These are phyloP conservation scores for Oscheius onirici DNA, from an alignment of 2,888 invertebrate genomes.

Conservation along the genomic window DNA sequence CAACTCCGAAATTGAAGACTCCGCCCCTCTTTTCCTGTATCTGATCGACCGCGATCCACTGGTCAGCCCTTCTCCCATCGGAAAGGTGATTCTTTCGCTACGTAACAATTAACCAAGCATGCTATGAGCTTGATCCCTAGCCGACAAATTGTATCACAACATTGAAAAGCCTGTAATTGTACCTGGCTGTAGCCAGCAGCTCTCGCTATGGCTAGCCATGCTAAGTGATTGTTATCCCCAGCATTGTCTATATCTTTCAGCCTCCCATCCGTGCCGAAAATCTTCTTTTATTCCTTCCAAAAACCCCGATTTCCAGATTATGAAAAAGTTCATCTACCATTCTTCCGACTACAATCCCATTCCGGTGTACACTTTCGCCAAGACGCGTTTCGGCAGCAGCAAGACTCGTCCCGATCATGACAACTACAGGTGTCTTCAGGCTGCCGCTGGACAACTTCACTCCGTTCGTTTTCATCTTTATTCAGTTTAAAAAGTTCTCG, in stretches of 20 bases:
- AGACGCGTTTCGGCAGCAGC: conserved; percentile 49
- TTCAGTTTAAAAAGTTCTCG: too few relatives aligned
- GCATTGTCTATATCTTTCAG: too few relatives aligned
- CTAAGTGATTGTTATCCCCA: too few relatives aligned
- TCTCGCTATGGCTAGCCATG: too few relatives aligned
- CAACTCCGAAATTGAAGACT: neutral
- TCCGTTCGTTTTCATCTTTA: too few relatives aligned
- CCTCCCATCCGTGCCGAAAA: too few relatives aligned
- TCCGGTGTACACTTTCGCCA: conserved; percentile 41
- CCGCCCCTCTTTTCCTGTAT: conserved; percentile 2
- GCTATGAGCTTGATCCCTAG: too few relatives aligned
- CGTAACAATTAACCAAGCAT: neutral
- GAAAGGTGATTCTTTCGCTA: neutral
- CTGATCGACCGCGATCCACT: neutral
- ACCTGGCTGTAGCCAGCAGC: too few relatives aligned
- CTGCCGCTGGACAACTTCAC: conserved; percentile 5
- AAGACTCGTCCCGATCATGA: conserved; percentile 33
- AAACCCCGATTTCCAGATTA: neutral
- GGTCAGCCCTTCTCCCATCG: conserved; percentile 9
- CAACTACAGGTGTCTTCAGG: conserved; percentile 9
- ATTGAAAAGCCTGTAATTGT: too few relatives aligned
- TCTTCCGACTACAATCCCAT: conserved; percentile 38
- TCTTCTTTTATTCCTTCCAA: too few relatives aligned
- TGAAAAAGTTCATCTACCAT: conserved; percentile 38
- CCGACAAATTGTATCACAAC: too few relatives aligned